Base-by-base conservation (phyloP, 2,797 vertebrate genomes). In the Neopelma chrysocephalum region DNA sequence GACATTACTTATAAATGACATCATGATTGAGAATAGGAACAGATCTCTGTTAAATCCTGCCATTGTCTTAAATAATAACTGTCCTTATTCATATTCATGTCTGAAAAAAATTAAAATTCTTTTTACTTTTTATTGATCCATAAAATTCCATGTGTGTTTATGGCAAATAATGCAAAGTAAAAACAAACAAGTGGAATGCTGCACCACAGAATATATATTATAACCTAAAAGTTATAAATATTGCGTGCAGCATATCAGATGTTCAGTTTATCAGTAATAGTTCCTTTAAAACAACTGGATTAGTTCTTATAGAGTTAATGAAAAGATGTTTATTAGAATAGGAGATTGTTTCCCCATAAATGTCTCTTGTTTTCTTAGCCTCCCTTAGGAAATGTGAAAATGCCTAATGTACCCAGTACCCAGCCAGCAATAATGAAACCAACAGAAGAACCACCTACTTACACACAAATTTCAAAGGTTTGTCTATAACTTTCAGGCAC, bases 361-460 rank as follows among this genome's bases (percentile, higher is more conserved):
- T 64, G 15, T 86, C 32, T 91, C 75, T 94, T 76, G 61, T 92
- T 83, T 96, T 97, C 82, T 27, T 88, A 99, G 99, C 97, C 98
- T 38, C 97, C 98, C 60, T 97, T 98, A 69, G 98, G 98, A 87
- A 97, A 94, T 87, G 98, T 97, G 89, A 99, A 98, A 98, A 97
- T 98, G 78, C 97, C 98, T 22, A 98, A 98, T 47, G 95, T 97
- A 89, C 94, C 98, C 76, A 98, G 97, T 97, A 98, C 99, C 43
- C 99, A 99, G 77, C 99, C 99, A 42, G 99, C 99, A 97, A 99
- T 99, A 98, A 99, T 99, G 99, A 99, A 99, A 75, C 99, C 99
- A 84, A 99, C 99, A 45, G 99, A 99, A 96, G 99, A 99, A 89
- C 98, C 99, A 54, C 98, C 98, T 31, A 97, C 99, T 82, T 99